A percentile compares a stretch with the other conserved stretches of the same genome.
Evolutionary conservation across 2,797 vertebrate genomes (phyloP).

Genomic region (Gorsachius magnificus): DNA sequence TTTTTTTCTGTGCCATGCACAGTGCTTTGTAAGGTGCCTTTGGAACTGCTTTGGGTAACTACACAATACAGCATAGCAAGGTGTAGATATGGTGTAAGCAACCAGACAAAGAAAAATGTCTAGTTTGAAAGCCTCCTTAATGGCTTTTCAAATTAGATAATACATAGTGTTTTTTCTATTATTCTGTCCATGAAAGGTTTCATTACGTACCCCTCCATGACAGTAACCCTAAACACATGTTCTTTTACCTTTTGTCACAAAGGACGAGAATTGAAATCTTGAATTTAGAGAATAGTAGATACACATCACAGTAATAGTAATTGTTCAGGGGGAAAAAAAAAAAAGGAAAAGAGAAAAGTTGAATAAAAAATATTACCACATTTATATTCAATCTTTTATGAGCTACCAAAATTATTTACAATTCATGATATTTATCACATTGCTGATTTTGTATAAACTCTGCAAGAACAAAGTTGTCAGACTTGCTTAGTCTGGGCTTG

Average conservation of each 20-base stretch:
- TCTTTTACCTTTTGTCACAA: background rate
- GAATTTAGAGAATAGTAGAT: background rate
- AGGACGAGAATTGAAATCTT: background rate
- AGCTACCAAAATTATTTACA: background rate
- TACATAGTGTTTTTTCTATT: background rate
- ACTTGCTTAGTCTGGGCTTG: background rate
- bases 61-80: background rate
- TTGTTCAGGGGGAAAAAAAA: background rate
- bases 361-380: background rate
- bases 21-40: background rate
- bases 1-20: background rate
- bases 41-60: background rate
- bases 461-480: background rate
- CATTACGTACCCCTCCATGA: background rate
- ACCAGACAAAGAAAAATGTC: background rate
- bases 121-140: background rate
- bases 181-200: background rate
- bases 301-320: background rate
- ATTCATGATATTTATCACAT: background rate
- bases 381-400: background rate
- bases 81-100: background rate
- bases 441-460: background rate
- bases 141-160: background rate
- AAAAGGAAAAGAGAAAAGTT: background rate
- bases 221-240: background rate